phyloP scores from a whole-genome alignment of 2,888 invertebrate species.

The Lissonota sp. region DNA sequence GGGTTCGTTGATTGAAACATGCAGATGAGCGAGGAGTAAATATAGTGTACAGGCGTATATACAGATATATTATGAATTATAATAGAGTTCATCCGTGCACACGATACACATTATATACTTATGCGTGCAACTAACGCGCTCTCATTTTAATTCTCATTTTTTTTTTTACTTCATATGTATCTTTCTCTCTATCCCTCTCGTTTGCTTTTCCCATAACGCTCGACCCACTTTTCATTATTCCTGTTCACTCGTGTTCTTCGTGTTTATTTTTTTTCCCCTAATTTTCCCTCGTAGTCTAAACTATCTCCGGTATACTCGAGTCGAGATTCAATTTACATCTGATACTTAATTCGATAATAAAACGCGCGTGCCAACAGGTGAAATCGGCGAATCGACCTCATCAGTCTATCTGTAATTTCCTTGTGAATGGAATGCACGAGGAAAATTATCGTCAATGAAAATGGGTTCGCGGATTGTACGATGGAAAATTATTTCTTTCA shows the following conservation, averaged over 20 bases:
- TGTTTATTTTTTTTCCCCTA: not conserved
- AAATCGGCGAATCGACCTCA: constrained; percentile 31
- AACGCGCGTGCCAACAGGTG: constrained; percentile 16
- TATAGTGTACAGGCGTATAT: constrained; percentile 21
- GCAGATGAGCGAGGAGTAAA: constrained; percentile 48
- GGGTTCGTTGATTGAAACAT: constrained; percentile 58
- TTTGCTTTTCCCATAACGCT: constrained; percentile 46
- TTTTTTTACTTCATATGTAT: constrained; percentile 6
- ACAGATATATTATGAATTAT: not conserved
- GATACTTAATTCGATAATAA: constrained; percentile 32
- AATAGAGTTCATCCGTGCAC: constrained; percentile 38
- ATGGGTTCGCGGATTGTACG: too few species aligned
- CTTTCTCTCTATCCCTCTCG: constrained; percentile 29
- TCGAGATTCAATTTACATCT: constrained; percentile 27
- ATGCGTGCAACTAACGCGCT: constrained; percentile 49
- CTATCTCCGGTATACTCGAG: too few species aligned
- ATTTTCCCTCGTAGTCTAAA: too few species aligned
- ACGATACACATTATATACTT: constrained; percentile 40
- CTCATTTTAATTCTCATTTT: constrained; percentile 11
- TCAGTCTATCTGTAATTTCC: not conserved
- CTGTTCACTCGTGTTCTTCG: constrained; percentile 32
- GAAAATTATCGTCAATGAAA: too few species aligned
- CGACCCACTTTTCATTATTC: constrained; percentile 56
- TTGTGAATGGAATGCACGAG: too few species aligned
- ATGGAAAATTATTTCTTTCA: too few species aligned